Base-by-base conservation (phyloP, 92 coral and sea anemone genomes). In the Pocillopora grandis region DNA sequence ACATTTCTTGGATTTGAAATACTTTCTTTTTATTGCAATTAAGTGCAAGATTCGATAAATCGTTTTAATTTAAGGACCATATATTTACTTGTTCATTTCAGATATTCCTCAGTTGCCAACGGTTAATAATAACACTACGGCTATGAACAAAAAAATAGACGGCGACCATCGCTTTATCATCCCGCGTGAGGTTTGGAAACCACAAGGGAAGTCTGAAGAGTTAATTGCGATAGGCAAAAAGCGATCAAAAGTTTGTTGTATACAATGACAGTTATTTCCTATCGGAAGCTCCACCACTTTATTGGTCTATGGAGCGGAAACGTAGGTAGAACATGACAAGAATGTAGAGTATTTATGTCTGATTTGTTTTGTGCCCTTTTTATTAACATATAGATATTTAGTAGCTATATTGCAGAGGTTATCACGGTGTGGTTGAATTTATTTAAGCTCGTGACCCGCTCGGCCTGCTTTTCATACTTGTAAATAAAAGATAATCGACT, bases 161-260 rank as follows among this genome's bases (percentile, higher is more conserved):
- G 23, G 14, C 8, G 52, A 42, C 23, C 71, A 18, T 0, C 23
- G 33, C 5, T 20, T 62, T 2, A 10, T 52, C 35, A 52, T 21
- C 17, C 72, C 59, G 19, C 71, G 62, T 49, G 83, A 65, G 62
- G 83, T 73, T 15, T 79, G 83, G 83, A n/a, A 66, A 66, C 33
- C 83, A 19, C 64, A 58, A 65, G 42, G 33, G 13, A 67, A 21
- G 56, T 0, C 33, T 20, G 63, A 20, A 20, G 60, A 66, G 49
- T 10, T 20, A 5, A 18, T 1, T 20, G 52, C 55, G 69, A 12
- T 12, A 16, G 17, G 16, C 13, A 48, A 49, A 31, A 27, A 79
- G 55, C 58, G 83, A 66, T 19, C 27, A 16, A 23, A 49, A 65
- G 48, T 48, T 12, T 79, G 83, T 58, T 37, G 62, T 15, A 65